Base-by-base conservation (phyloP, 2,888 invertebrate species). In the Autographa gamma region DNA sequence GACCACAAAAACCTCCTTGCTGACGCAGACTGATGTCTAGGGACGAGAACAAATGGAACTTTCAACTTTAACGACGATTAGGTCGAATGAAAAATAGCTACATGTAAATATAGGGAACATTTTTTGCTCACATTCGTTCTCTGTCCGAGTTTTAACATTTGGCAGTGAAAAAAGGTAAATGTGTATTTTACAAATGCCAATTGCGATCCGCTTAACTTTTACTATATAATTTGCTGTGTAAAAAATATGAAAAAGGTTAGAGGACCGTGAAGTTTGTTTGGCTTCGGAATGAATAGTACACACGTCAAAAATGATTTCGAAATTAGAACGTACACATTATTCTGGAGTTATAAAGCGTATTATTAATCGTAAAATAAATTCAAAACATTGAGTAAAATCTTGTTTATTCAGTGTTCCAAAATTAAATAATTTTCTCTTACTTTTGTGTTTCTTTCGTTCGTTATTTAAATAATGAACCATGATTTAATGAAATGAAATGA, bases 1-100 rank as follows among this genome's bases (percentile, higher is more conserved):
- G 81, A 78, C 86, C 88, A 78, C 91, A 93, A 93, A 92, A 92
- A 93, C 89, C 83, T 77, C 81, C 78, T 78, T 77, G 72, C 79
- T 87, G 91, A 90, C 90, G 78, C 76, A 80, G 88, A 89, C 87
- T 87, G 88, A 90, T 90, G 89, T 82, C 73, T 83, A 80, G 85
- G 86, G 88, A 85, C 88, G 83, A 77, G 79, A 88, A 91, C 89
- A 89, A 91, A 93, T 90, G 88, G 85, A 83, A 84, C 80, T 86
- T 85, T 84, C 83, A 77, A 85, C 86, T 87, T 78, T 84, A 79
- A 79, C 79, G 75, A 79, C 84, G 79, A 84, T 86, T 84, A 87
- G 81, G 82, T 83, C 74, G 72, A 79, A 85, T 85, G 87, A 88
- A 83, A 84, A 83, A 88, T 87, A 76, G 70, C 80, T 81, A 79